Evolutionary conservation across 2,888 invertebrate genomes (phyloP), one percentile per base, ranked within the genome.

Genomic region (Drosophila koepferae): DNA sequence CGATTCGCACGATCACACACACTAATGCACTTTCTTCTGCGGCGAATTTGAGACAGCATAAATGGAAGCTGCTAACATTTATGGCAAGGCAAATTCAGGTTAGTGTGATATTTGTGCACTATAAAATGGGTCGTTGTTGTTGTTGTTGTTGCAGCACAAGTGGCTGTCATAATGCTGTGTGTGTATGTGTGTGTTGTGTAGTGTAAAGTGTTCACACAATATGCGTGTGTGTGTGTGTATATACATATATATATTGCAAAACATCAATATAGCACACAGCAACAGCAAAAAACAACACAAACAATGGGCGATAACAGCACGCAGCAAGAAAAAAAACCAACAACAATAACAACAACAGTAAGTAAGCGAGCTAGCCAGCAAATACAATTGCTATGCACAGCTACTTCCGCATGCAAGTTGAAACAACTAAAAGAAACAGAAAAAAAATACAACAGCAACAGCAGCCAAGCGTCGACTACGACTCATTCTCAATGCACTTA

Each of bases 61-160:
- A 66, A 63, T 74, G 74, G 71, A 61, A 54, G 63, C 72, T 71
- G 53, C 23, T 61, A 70, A 75, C 82, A 73, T 82, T 86, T 85
- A 80, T 74, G 81, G 77, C 79, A 74, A 82, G 34, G 18, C 34
- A 18, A 36, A 86, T 87, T 77, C 86, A 86, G 86, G 86, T 86
- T 86, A 86, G 86, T 86, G 86, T 82, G 88, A 86, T 89, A 82
- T 85, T 89, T 82, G 77, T 83, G 73, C 82, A 79, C 76, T 82
- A 77, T 66, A 73, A 85, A 88, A 85, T 85, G 81, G 89, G 86
- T 86, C 80, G 80, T 54, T 59, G 60, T 67, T 31, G 63, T 60
- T 68, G 51, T 62, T 68, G 55, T 62, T 56, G 46, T 31, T 53
- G 48, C 31, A 63, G 75, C 71, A 82, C 80, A 85, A 85, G 77